Evolutionary conservation across 1,140 invertebrate genomes (phyloP).

Genomic region (Hycleus phaleratus): DNA sequence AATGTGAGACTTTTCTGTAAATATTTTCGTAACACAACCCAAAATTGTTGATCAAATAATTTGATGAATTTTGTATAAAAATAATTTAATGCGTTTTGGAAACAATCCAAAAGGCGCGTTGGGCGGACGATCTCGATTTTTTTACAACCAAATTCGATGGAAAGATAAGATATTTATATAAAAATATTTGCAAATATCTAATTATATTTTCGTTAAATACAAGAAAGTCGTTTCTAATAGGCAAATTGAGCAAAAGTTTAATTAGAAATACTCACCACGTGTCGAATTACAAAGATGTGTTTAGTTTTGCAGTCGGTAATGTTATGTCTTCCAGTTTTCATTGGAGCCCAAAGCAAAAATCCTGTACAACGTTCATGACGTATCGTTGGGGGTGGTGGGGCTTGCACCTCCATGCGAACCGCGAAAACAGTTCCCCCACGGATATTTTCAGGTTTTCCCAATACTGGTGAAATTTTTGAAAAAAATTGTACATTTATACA

Average conservation of each 20-base stretch:
- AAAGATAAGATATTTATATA: no score
- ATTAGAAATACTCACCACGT: background rate
- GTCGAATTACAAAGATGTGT: constrained; percentile 2
- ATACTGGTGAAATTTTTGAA: no score
- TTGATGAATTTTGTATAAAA: constrained; percentile 3
- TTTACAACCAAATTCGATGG: background rate
- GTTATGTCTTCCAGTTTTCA: constrained; percentile 3
- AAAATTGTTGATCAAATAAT: background rate
- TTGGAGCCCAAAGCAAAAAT: background rate
- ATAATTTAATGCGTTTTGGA: constrained; percentile 10
- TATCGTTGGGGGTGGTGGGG: constrained; percentile 4
- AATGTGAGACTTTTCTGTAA: background rate
- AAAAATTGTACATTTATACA: no score
- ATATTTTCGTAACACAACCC: background rate
- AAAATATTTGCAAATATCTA: background rate
- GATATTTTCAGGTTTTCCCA: constrained; percentile 3
- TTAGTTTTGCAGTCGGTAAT: constrained; percentile 1
- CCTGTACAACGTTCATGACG: constrained; percentile 5
- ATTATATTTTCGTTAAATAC: no score
- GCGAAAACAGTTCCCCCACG: constrained; percentile 3
- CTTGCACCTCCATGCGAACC: constrained; percentile 9
- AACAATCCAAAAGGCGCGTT: background rate
- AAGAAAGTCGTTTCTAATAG: no score
- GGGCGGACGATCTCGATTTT: constrained; percentile 1
- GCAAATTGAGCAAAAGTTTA: no score